Base-by-base conservation (phyloP, 2,797 vertebrate genomes). In the Heterohyrax brucei region DNA sequence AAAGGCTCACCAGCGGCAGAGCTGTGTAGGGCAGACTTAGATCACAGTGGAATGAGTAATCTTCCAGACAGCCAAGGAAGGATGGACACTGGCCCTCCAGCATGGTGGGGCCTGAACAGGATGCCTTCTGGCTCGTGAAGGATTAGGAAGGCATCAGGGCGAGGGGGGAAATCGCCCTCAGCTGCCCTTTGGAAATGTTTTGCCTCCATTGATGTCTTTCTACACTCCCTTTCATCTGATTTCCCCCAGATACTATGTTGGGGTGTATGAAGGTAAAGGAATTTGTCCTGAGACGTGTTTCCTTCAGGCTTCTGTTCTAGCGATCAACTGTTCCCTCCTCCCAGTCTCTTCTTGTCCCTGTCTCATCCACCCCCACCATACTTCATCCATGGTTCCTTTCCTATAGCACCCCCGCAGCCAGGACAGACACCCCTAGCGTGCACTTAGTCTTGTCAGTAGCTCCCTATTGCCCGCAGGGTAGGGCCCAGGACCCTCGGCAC, bases 211-310 rank as follows among this genome's bases (percentile, higher is more conserved):
- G 46, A 14, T 22, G 44, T 64, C 5, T 64, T 4, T 70, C 33
- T 73, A 13, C 3, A 26, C 9, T 78, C 12, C 21, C 33, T 90
- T 89, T 89, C 16, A 66, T 92, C 89, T 72, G n/a, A 89, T 79
- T 89, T 46, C 66, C 39, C 18, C 78, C 75, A 77, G 44, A 85
- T 3, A 7, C 70, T 77, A 77, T 73, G 56, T n/a, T 86, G 70
- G 56, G 22, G 28, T 70, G 22, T 44, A 88, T 46, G 80, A 82
- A 82, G 24, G 59, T 70, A 85, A 33, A 77, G 61, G 24, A 22
- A 13, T 75, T 95, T 94, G 56, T 75, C 44, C 73, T 89, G 62
- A 24, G 48, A 94, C 39, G 64, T 83, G 56, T 50, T 22, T 89
- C 44, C n/a, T 53, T 28, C 33, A 56, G 53, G 21, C 19, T 83